Base-by-base conservation (phyloP, 2,113 vertebrate species). In the Equus quagga region DNA sequence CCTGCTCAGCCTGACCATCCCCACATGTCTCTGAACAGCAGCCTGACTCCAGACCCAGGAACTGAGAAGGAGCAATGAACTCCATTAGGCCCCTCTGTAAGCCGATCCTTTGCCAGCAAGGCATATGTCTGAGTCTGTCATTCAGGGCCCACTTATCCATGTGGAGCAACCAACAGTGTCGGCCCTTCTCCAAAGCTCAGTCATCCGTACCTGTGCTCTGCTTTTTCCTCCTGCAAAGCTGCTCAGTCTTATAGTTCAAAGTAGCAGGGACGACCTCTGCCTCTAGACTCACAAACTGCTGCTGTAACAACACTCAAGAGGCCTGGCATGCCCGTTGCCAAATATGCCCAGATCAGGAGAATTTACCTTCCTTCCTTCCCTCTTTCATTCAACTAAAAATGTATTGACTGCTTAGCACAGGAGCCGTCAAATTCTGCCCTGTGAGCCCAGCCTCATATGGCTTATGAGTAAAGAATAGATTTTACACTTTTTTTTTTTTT, bases 191-290 rank as follows among this genome's bases (percentile, higher is more conserved):
- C 81, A 65, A 49, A 86, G 36, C 62, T 5, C 92, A 18, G 12
- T 8, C 0, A 1, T 31, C 75, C 33, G 14, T 9, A 80, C 28
- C 11, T 51, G 7, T 3, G 18, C 14, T 56, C 62, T 21, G 46
- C 26, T 7, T 15, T n/a, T 31, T 5, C 64, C 88, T 41, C 73
- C 6, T 19, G 1, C 21, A 8, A 46, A 56, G 46, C 67, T 4
- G 23, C 1, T 14, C 2, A 12, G 41, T n/a, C 88, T 69, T 24
- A 0, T 11, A 8, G 62, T 18, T 23, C 70, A n/a, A 33, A 41
- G 56, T 6, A 1, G 36, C 13, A 1, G 31, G 5, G 6, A 1
- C 18, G 9, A 11, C 46, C 2, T 9, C 17, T 8, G 8, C 33
- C 62, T 64, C 31, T 46, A 8, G 24, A 4, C 76, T 41, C 36